A percentile compares a stretch with the other conserved stretches of the same genome.
Evolutionary conservation across 2,113 vertebrate genomes (phyloP).

Genomic region (Porphyrio hochstetteri): DNA sequence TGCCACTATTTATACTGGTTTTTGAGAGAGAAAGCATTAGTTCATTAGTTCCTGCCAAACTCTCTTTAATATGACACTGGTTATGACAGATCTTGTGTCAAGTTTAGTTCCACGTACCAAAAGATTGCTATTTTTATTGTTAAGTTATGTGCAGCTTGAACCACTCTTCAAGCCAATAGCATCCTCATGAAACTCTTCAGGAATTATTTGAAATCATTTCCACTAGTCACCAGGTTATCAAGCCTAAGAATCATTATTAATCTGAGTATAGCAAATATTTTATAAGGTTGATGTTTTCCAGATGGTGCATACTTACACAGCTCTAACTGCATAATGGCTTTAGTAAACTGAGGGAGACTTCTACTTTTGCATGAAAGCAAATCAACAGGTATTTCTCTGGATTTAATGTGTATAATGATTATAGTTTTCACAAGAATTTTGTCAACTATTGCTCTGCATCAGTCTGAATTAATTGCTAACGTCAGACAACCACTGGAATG

Average conservation of each 20-base stretch:
- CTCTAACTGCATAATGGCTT: background rate
- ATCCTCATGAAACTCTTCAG: background rate
- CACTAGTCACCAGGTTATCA: background rate
- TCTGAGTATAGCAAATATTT: background rate
- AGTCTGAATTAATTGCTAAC: background rate
- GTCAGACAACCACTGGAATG: background rate
- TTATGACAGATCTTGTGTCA: background rate
- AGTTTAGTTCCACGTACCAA: background rate
- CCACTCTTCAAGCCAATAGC: background rate
- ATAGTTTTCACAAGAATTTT: background rate
- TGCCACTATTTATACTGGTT: background rate
- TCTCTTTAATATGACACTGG: background rate
- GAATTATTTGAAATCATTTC: background rate
- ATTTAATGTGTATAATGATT: background rate
- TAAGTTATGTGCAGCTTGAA: background rate
- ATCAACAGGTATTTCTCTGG: background rate
- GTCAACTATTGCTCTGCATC: background rate
- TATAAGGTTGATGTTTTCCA: background rate
- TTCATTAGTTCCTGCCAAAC: background rate
- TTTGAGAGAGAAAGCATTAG: background rate
- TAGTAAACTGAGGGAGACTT: background rate
- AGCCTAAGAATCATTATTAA: background rate
- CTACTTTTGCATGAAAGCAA: conserved; percentile 26
- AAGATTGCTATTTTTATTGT: background rate
- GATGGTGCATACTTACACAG: background rate